Evolutionary conservation across 2,113 vertebrate species (phyloP).

Genomic region (Rhegmatorhina hoffmannsi): DNA sequence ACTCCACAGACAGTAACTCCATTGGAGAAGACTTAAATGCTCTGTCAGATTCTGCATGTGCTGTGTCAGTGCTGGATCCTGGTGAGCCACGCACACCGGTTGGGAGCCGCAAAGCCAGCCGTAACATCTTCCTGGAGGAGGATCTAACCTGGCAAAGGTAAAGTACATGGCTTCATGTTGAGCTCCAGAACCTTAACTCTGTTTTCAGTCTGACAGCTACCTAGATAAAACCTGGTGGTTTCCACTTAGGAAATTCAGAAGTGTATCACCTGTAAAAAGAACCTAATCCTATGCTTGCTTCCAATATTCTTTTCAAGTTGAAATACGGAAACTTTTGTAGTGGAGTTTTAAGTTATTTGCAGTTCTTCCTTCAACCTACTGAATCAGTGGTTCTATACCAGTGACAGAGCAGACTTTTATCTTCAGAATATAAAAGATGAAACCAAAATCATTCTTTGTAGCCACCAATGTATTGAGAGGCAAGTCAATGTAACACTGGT

Average conservation of each 20-base stretch:
- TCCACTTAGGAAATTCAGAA: not conserved
- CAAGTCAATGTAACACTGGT: not conserved
- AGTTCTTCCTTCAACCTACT: not conserved
- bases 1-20: slow-evolving; percentile 91
- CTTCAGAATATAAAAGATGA: not conserved
- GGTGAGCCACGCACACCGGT: slow-evolving; percentile 92
- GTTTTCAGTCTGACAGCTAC: not conserved
- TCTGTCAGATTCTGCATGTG: slow-evolving; percentile 88
- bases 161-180: not conserved
- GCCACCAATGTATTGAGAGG: not conserved
- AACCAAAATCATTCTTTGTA: not conserved
- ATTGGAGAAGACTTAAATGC: slow-evolving; percentile 93
- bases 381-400: not conserved
- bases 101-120: slow-evolving; percentile 91
- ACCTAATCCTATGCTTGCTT: not conserved
- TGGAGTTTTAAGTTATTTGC: not conserved
- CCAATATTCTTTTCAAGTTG: not conserved
- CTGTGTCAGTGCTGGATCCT: slow-evolving; percentile 87
- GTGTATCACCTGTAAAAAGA: not conserved
- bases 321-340: not conserved
- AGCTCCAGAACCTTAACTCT: not conserved
- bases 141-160: slow-evolving; percentile 97
- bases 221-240: not conserved
- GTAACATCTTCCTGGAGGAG: slow-evolving; percentile 97
- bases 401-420: not conserved